Evolutionary conservation across 2,797 vertebrate species (phyloP), one percentile per base, ranked within the genome.

Genomic region (Anolis apletophallus): DNA sequence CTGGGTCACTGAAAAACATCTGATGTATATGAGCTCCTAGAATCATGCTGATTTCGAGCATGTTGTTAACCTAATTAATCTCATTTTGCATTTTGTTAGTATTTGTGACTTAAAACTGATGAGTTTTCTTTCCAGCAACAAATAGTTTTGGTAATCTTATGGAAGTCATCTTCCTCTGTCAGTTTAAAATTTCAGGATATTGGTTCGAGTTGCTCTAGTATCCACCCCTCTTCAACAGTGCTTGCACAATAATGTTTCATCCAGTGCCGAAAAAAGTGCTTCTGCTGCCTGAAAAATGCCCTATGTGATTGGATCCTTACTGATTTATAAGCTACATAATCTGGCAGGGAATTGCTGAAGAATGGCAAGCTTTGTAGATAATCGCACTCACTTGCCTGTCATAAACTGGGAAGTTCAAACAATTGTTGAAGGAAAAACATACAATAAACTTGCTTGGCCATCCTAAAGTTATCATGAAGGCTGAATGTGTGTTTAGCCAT

Each of bases 271-370:
- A 73, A 55, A 82, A 32, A 6, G 59, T 86, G 75, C 68, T 40
- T 29, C 79, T 88, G 83, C 83, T 29, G 52, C 32, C 89, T 78
- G 8, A 16, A 1, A 73, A 83, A n/a, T 61, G 29, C 16, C 50
- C 85, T 87, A n/a, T 87, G 3, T 29, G 40, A 64, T 75, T 1
- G 26, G 61, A 67, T n/a, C 14, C n/a, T n/a, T 82, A 13, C 23
- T 72, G 52, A 8, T 13, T 72, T 50, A 5, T 21, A 50, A 3
- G 50, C 50, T 67, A 64, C 61, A 16, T 1, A 57, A 67, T 64
- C 61, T 29, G 10, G 0, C 61, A 64, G 61, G 10, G 61, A 64
- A 29, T 64, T 29, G 7, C 61, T 64, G 2, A 64, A 17, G n/a
- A 32, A n/a, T 69, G 29, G 46, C n/a, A 21, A 19, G 26, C 34